Base-by-base conservation (phyloP, 2,113 vertebrate genomes). In the Potamarius usumacintae region DNA sequence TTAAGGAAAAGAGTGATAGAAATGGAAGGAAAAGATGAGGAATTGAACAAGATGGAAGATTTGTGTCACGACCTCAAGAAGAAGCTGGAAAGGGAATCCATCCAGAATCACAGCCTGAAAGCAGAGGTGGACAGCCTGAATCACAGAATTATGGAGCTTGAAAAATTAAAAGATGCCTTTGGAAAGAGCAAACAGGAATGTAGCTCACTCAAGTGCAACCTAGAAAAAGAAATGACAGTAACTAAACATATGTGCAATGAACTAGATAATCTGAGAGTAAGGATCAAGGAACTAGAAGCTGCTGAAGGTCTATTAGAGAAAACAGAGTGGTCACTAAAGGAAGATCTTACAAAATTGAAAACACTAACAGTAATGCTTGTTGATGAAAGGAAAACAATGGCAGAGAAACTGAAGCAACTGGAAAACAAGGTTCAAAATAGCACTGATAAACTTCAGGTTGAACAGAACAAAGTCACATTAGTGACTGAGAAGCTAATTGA, bases 11-110 rank as follows among this genome's bases (percentile, higher is more conserved):
- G 97, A 83, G 94, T 99, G 7, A 94, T 99, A 77, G 98, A 98
- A 88, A 99, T 99, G 97, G 98, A 99, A 93, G 98, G 97, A 50
- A 99, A 99, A 93, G 98, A 99, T 10, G 97, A 99, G 88, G 98
- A 99, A 90, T 92, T 99, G 84, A 96, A 97, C 90, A 96, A 97
- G 90, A 97, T 99, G 97, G 98, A 99, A 92, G 96, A 98, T 82
- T 97, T 98, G 90, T 99, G 97, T 92, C 94, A 96, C 88, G 97
- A 99, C 90, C 97, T 99, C 82, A 96, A 97, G 50, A 97, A 95
- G 87, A 99, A 97, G 90, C 94, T 99, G 79, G 97, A 99, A 93
- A 98, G 97, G 88, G 98, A 99, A 92, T 94, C 96, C 48, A 92
- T 85, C 17, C 97, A 98, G 88, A 97, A 96, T 90, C 94, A 92